These are phyloP conservation scores for Hylia prasina DNA, from an alignment of 2,113 vertebrate genomes.

Conservation along the genomic window DNA sequence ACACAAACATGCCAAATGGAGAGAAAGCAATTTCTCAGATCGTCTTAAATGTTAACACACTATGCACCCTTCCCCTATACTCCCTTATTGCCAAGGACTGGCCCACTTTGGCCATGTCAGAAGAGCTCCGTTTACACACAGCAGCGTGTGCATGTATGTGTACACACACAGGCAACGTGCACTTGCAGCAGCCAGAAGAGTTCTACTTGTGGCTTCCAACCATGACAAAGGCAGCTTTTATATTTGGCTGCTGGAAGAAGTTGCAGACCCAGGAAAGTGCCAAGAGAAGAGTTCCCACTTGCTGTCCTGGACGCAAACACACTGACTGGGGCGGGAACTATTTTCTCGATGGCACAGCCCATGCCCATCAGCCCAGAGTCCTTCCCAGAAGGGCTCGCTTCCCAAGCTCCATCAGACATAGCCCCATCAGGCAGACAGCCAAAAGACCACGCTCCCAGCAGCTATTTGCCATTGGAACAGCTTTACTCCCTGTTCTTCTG, in stretches of 20 bases:
- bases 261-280: not conserved
- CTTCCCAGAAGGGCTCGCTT: accelerated
- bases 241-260: not conserved
- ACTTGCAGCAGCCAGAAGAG: not conserved
- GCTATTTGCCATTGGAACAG: not conserved
- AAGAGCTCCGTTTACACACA: not conserved
- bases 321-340: accelerated
- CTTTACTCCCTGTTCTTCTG: not conserved
- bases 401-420: not conserved
- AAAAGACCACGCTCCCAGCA: not conserved
- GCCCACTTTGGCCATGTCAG: not conserved
- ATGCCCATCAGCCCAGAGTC: not conserved
- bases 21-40: not conserved
- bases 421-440: not conserved
- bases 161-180: not conserved
- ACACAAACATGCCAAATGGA: not conserved
- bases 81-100: not conserved
- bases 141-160: accelerated
- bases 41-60: not conserved
- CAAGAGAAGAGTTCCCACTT: not conserved
- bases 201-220: not conserved
- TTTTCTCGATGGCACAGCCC: not conserved
- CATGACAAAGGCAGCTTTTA: conserved; percentile 10
- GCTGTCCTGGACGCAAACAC: not conserved
- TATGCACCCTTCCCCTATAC: accelerated